Evolutionary conservation across 2,113 vertebrate species (phyloP), one percentile per base, ranked within the genome.

Genomic region (Peromyscus californicus): DNA sequence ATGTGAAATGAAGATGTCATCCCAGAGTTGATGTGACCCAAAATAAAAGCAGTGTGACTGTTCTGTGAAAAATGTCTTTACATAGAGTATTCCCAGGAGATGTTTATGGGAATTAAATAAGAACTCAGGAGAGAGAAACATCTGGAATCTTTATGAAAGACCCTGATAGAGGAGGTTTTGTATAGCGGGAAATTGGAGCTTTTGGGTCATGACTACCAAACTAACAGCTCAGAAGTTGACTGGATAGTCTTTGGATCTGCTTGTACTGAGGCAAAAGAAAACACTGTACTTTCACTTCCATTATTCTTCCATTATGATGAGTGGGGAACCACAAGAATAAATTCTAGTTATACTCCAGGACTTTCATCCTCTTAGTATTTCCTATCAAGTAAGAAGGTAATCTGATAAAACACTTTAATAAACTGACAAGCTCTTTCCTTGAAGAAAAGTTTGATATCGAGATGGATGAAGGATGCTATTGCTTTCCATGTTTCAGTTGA

Each of bases 91-190:
- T 96, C 92, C 90, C 74, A 57, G 61, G 80, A 95, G 24, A 39
- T 89, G 19, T 85, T 94, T 79, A 87, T 80, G 87, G 85, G 31
- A 93, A 92, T 93, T 90, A 96, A 72, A 87, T 89, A 92, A 96
- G 89, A 89, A 92, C 74, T 84, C 9, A 59, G 51, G 63, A 26
- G 22, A 88, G 26, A 39, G 45, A 82, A 92, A 70, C 9, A 45
- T 78, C 54, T 84, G 88, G 79, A 93, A 61, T 9, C 83, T 85
- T 95, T 90, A 11, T 93, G n/a, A 95, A 93, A 88, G 59, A 88
- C 74, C 29, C 63, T 83, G 19, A 79, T 74, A 97, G 93, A 90
- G 51, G 93, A 90, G 51, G 85, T 69, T 90, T 86, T 76, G 12
- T 87, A 10, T 75, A 76, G 36, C 87, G 91, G 48, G 45, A 74